Evolutionary conservation across 2,888 invertebrate genomes (phyloP), one percentile per base, ranked within the genome.

Genomic region (Mimumesa dahlbomi): DNA sequence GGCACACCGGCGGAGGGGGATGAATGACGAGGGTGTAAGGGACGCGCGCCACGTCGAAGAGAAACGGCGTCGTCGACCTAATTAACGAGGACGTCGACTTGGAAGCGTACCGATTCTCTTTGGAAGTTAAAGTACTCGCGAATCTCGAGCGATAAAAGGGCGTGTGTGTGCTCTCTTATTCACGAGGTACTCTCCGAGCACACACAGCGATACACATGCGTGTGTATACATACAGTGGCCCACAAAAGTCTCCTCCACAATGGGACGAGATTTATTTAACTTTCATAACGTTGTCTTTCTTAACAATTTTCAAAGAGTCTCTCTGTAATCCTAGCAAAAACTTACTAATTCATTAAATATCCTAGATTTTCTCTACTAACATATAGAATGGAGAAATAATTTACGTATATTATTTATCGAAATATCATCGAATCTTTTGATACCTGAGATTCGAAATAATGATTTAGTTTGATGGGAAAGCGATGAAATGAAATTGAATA

Each of bases 31-130:
- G n/a, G 34, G 31, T 6, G 13, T 21, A 31, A 46, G 48, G 21
- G n/a, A 25, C 36, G 36, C 11, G 6, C n/a, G n/a, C n/a, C n/a
- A n/a, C n/a, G n/a, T n/a, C 3, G 36, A 36, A 50, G 50, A 50
- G 31, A 45, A 31, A 58, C 62, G 46, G 43, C 58, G 29, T 63
- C 57, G 49, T 53, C 77, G 73, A 77, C 74, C 77, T 77, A 76
- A 76, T 76, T 76, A 76, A 76, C 77, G 40, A 25, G 57, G 50
- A 48, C 65, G 58, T 31, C 46, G 43, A 49, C 46, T 58, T 54
- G 62, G 48, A 68, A 48, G 73, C 56, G 46, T 57, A 40, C 58
- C 56, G 58, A 75, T 75, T 75, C 65, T 69, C 64, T 61, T 73
- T 52, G 56, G 43, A 65, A 59, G 52, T 58, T 61, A 36, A 67